phyloP scores from a whole-genome alignment of 2,113 vertebrate species.

The Xenopus borealis region DNA sequence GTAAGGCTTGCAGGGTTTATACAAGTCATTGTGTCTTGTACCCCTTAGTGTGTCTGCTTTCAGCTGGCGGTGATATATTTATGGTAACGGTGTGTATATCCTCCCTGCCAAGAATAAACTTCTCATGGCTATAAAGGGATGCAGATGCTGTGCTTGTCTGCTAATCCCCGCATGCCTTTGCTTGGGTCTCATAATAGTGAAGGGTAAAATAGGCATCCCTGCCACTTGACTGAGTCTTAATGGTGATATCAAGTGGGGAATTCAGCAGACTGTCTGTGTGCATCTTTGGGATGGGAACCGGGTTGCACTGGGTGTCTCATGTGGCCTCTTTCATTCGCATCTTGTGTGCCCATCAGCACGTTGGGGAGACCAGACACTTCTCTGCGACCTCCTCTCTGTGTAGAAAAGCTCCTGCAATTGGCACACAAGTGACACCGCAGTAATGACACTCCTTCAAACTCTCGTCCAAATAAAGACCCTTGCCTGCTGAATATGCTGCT shows the following conservation, averaged over 20 bases:
- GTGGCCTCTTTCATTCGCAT: slow-evolving; percentile 6
- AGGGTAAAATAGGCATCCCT: slow-evolving; percentile 12
- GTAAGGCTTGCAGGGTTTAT: too few relatives aligned
- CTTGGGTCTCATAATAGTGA: slow-evolving; percentile 13
- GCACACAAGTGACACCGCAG: slow-evolving; percentile 12
- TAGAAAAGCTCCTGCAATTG: neutral
- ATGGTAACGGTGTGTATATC: neutral
- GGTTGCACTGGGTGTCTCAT: slow-evolving; percentile 14
- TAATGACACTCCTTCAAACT: neutral
- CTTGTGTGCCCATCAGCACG: neutral
- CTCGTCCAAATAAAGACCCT: too few relatives aligned
- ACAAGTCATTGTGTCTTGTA: too few relatives aligned
- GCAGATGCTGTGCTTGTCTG: neutral
- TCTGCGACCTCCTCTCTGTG: slow-evolving; percentile 16
- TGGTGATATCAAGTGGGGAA: neutral
- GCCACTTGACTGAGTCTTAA: slow-evolving; percentile 35
- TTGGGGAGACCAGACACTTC: neutral
- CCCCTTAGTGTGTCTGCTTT: slow-evolving; percentile 1
- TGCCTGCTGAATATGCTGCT: too few relatives aligned
- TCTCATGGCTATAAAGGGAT: neutral
- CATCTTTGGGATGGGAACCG: too few relatives aligned
- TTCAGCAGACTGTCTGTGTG: neutral
- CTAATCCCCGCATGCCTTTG: neutral
- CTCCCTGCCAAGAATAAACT: neutral
- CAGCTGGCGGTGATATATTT: neutral